A percentile compares a stretch with the other conserved stretches of the same genome.
These are phyloP conservation scores for Cololabis saira DNA, from an alignment of 2,113 vertebrate genomes.

Conservation along the genomic window DNA sequence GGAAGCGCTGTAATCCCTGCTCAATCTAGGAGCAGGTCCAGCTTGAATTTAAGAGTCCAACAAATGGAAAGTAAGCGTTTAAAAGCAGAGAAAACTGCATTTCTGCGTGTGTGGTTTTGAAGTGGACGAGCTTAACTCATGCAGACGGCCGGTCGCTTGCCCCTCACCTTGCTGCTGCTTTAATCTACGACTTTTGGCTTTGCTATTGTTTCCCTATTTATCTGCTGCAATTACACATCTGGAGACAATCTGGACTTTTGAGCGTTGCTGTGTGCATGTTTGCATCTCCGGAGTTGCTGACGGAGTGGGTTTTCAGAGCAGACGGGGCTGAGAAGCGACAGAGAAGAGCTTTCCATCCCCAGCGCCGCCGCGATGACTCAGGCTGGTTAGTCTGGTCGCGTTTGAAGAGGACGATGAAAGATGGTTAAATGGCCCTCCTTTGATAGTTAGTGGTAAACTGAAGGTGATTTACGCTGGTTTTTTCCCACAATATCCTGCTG, in stretches of 20 bases:
- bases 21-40: neutral
- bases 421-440: conserved; percentile 17
- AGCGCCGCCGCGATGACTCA: conserved; percentile 43
- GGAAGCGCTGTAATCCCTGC: neutral
- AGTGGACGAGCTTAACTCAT: neutral
- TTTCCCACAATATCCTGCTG: conserved; percentile 15
- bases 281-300: conserved; percentile 45
- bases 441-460: conserved; percentile 23
- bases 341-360: conserved; percentile 7
- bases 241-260: conserved; percentile 59
- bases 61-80: neutral
- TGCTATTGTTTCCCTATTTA: conserved; percentile 64
- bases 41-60: neutral
- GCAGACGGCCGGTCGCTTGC: neutral
- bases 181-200: conserved; percentile 24
- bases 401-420: conserved; percentile 43
- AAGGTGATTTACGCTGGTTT: conserved; percentile 26
- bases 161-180: conserved; percentile 50
- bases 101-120: neutral
- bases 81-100: neutral
- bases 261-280: conserved; percentile 36
- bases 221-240: conserved; percentile 73
- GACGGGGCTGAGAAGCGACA: conserved; percentile 23
- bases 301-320: conserved; percentile 25
- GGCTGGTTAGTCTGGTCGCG: conserved; percentile 5